These are phyloP conservation scores for Probosciger aterrimus DNA, from an alignment of 2,113 vertebrate species.

Conservation along the genomic window DNA sequence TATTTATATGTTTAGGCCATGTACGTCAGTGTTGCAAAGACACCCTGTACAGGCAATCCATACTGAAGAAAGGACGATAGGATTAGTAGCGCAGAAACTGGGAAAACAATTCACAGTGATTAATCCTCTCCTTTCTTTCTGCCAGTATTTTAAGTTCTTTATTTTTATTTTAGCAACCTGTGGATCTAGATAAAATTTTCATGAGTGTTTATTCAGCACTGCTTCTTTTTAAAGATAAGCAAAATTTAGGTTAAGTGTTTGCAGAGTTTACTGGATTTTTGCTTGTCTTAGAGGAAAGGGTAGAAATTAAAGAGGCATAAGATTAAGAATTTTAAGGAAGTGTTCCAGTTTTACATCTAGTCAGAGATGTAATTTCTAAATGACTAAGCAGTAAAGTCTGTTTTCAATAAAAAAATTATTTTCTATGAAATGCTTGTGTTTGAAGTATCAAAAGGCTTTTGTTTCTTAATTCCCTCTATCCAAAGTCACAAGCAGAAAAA, in stretches of 20 bases:
- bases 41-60: background rate
- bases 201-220: background rate
- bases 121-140: background rate
- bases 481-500: background rate
- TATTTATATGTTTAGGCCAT: background rate
- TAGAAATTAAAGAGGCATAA: background rate
- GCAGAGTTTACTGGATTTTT: background rate
- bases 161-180: background rate
- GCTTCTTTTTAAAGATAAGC: background rate
- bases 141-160: background rate
- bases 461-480: background rate
- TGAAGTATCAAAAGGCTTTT: background rate
- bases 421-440: background rate
- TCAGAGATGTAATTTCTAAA: background rate
- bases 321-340: background rate
- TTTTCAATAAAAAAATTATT: background rate
- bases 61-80: background rate
- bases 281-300: fast-evolving
- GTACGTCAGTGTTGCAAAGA: background rate
- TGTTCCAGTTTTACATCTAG: background rate
- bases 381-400: background rate
- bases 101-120: background rate
- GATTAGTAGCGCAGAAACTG: background rate
- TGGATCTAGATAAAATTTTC: background rate
- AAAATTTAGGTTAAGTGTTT: background rate